Percentiles rank a stretch among this genome's conserved stretches.
These are phyloP conservation scores for Calyptomena viridis DNA, from an alignment of 2,113 vertebrate species.

Conservation along the genomic window DNA sequence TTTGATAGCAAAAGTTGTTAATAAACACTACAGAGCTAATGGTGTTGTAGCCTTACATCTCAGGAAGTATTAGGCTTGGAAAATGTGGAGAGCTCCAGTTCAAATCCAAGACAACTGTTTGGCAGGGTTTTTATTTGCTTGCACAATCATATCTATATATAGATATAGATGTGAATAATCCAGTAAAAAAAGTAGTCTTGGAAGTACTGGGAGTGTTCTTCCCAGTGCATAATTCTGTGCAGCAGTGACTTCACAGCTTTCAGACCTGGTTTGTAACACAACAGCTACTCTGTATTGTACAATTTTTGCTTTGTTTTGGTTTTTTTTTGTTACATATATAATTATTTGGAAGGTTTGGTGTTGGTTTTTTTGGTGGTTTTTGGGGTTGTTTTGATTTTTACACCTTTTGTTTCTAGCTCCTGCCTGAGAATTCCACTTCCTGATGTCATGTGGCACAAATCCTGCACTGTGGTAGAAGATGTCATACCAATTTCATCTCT, in stretches of 20 bases:
- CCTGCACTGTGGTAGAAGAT: background rate
- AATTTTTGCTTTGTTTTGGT: too few relatives aligned
- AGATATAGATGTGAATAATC: background rate
- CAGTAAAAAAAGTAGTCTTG: background rate
- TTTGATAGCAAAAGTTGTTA: background rate
- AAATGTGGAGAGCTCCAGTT: background rate
- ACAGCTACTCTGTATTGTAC: background rate
- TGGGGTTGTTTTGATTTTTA: background rate
- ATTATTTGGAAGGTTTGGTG: background rate
- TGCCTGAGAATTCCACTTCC: background rate
- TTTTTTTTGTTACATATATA: too few relatives aligned
- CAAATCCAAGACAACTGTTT: background rate
- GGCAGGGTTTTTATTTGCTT: background rate
- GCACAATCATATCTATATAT: too few relatives aligned
- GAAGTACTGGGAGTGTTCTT: background rate
- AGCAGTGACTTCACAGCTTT: background rate
- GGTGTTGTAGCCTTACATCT: background rate
- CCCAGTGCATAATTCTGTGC: background rate
- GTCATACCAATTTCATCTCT: background rate
- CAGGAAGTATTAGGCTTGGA: background rate
- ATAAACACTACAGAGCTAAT: background rate
- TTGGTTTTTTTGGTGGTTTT: background rate
- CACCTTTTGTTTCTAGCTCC: background rate
- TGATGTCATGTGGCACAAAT: background rate
- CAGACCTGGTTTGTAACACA: background rate